Conservation (phyloP, 2,888 invertebrate genomes). For the Spialia ferax region DNA sequence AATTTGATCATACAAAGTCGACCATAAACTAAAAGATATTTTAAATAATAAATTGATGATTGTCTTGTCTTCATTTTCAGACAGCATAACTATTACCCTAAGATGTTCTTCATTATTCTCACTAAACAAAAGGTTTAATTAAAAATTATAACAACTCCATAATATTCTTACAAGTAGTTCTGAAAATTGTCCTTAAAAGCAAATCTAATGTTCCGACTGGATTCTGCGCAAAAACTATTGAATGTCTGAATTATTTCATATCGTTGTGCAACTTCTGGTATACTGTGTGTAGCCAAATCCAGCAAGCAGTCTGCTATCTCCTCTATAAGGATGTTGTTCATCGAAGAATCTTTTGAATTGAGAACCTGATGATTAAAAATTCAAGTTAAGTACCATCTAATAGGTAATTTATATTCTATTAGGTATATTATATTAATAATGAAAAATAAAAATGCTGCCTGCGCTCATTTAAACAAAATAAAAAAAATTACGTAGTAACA, state of each 20-base stretch:
- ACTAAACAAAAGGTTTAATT: neutral
- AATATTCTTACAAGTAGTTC: constrained; percentile 66
- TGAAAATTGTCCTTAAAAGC: constrained; percentile 57
- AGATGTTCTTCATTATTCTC: neutral
- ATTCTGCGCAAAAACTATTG: constrained; percentile 61
- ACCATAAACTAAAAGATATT: too few relatives aligned
- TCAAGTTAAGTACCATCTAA: neutral
- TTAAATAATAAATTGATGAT: too few relatives aligned
- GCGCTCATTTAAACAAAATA: too few relatives aligned
- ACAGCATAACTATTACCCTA: too few relatives aligned
- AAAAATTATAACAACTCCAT: constrained; percentile 2
- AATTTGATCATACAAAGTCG: too few relatives aligned
- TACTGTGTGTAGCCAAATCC: constrained; percentile 58
- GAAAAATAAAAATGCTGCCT: too few relatives aligned
- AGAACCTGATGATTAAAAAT: constrained; percentile 54
- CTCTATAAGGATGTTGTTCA: constrained; percentile 61
- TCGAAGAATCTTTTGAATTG: constrained; percentile 54
- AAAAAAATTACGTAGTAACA: too few relatives aligned
- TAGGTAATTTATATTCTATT: too few relatives aligned
- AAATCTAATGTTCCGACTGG: constrained; percentile 62
- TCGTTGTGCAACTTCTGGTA: constrained; percentile 56
- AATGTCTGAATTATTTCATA: constrained; percentile 63
- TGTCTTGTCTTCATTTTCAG: too few relatives aligned
- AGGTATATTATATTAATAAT: too few relatives aligned
- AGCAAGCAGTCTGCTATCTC: constrained; percentile 61